Percentiles rank a stretch among this genome's conserved stretches.
Conservation (phyloP, 2,888 invertebrate species). For the Noctuana brunneofusca region DNA sequence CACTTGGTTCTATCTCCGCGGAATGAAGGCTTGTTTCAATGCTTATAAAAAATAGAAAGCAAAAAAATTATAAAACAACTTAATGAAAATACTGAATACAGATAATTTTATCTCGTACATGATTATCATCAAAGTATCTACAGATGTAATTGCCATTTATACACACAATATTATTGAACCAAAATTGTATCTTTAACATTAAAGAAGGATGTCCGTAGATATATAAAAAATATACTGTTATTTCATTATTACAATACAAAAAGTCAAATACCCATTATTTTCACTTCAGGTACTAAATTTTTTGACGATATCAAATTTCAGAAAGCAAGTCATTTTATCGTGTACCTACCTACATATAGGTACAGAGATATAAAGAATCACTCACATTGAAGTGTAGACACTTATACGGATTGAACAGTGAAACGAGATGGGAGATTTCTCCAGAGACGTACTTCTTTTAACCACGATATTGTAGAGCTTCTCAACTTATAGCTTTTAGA, state of each 20-base stretch:
- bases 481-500: neutral
- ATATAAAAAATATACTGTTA: too few species aligned
- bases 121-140: too few species aligned
- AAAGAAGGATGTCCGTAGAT: too few species aligned
- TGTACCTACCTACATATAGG: neutral
- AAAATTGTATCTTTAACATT: too few species aligned
- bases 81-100: neutral
- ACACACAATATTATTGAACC: too few species aligned
- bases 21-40: constrained; percentile 13
- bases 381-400: constrained; percentile 12
- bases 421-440: constrained; percentile 14
- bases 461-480: neutral
- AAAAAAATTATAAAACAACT: neutral
- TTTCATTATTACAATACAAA: too few species aligned
- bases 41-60: neutral
- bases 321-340: too few species aligned
- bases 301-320: too few species aligned
- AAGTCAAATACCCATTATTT: too few species aligned
- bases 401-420: constrained; percentile 15
- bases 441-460: constrained; percentile 1
- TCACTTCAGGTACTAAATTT: too few species aligned
- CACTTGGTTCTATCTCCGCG: constrained; percentile 25
- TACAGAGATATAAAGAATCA: neutral
- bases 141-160: too few species aligned
- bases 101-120: too few species aligned